Percentiles rank a stretch among this genome's conserved stretches.
Conservation (phyloP, 2,113 vertebrate genomes). For the Sinocyclocheilus anophthalmus region DNA sequence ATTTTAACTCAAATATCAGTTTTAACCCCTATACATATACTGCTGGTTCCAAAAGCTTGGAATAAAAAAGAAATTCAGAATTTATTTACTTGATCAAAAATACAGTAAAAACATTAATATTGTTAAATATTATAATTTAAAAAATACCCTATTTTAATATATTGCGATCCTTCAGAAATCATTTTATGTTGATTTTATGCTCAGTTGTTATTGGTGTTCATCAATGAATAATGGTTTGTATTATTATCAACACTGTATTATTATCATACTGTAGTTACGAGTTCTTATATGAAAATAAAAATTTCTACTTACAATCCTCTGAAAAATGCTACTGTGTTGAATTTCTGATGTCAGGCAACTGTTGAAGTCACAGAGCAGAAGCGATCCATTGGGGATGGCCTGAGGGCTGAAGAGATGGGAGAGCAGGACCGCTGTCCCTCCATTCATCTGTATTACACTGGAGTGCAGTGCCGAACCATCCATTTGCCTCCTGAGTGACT, state of each 20-base stretch:
- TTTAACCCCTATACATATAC: not conserved
- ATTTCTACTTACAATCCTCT: not conserved
- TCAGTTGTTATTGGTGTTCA: too few relatives aligned
- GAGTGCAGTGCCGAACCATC: slow-evolving; percentile 26
- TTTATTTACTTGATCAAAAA: too few relatives aligned
- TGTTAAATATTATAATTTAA: not conserved
- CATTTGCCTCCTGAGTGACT: slow-evolving; percentile 42
- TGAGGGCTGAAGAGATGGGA: slow-evolving; percentile 43
- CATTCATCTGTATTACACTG: slow-evolving; percentile 26
- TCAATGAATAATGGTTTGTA: too few relatives aligned
- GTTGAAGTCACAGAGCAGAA: slow-evolving; percentile 19
- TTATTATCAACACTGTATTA: too few relatives aligned
- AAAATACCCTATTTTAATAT: not conserved
- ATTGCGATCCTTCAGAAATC: not conserved
- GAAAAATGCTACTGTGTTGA: not conserved
- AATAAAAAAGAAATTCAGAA: not conserved
- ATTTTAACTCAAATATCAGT: not conserved
- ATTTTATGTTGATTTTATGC: too few relatives aligned
- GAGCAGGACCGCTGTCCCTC: slow-evolving; percentile 17
- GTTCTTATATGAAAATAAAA: not conserved
- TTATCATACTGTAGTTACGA: too few relatives aligned
- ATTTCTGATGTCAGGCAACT: not conserved
- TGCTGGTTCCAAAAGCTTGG: not conserved
- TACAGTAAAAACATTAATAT: too few relatives aligned
- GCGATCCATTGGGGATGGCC: slow-evolving; percentile 6